Evolutionary conservation across 2,888 invertebrate genomes (phyloP).

Genomic region (Mamestra brassicae): DNA sequence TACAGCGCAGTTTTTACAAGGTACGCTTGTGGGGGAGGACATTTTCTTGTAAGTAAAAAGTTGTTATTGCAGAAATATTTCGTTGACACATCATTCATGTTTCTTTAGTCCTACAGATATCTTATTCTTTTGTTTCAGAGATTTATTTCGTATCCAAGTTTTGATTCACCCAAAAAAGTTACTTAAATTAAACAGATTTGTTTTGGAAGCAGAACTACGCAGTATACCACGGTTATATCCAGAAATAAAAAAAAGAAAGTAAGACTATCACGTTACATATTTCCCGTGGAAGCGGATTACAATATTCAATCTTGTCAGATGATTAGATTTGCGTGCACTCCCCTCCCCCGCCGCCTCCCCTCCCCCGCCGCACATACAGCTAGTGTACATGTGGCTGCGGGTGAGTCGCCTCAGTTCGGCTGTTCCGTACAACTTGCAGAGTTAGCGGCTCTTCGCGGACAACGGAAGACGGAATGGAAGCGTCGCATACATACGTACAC

Average conservation of each 20-base stretch:
- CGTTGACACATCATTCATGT: neutral
- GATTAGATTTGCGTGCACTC: conserved; percentile 36
- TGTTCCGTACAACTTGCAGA: conserved; percentile 3
- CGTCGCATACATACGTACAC: neutral
- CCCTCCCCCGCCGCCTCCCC: no score
- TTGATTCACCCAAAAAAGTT: neutral
- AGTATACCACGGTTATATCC: neutral
- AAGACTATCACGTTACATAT: neutral
- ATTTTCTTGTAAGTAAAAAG: conserved; percentile 52
- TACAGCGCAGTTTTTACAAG: conserved; percentile 67
- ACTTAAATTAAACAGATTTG: neutral
- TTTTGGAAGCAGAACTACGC: neutral
- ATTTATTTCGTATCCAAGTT: neutral
- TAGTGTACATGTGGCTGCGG: conserved; percentile 10
- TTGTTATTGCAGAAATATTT: conserved; percentile 17
- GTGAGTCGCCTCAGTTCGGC: conserved; percentile 9
- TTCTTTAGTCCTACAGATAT: neutral
- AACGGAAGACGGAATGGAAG: neutral
- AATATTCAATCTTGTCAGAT: conserved; percentile 49
- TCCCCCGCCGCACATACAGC: neutral
- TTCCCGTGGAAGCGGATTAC: conserved; percentile 34
- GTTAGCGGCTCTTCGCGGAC: neutral
- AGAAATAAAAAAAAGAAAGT: conserved; percentile 9
- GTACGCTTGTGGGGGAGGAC: conserved; percentile 28
- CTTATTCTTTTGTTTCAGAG: neutral